Base-by-base conservation (phyloP, 2,888 invertebrate species). In the Pyrgus malvae region DNA sequence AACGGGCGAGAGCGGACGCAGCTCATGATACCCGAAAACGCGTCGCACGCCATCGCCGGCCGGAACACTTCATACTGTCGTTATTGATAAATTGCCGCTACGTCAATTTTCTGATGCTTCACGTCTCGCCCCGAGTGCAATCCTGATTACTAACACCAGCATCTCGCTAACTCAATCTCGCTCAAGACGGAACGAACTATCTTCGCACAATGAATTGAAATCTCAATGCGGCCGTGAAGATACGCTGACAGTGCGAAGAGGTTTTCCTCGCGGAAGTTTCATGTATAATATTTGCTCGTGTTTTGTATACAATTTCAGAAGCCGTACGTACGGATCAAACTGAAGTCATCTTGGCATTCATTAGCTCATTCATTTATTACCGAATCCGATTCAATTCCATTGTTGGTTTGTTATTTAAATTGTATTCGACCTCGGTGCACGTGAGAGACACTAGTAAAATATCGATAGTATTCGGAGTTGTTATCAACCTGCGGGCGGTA, bases 41-140 rank as follows among this genome's bases (percentile, higher is more conserved):
- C 70, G 67, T 61, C 70, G 69, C 66, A 69, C 68, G 63, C 57
- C 64, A 14, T 57, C 46, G 40, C 62, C 33, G 78, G 72, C 87
- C 85, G 88, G 88, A 88, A 88, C 85, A 82, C 87, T 88, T 79
- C 64, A 78, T 75, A 74, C 79, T 83, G 83, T 83, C 86, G 81
- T 88, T 88, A 89, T 89, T 89, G 88, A 88, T 88, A 89, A 89
- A 89, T 89, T 89, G 85, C 87, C 67, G 61, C 66, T 61, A 62
- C 69, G 72, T 76, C 83, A 80, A 84, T 80, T 80, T 78, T 68
- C 63, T 68, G 67, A 67, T 73, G 72, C 74, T 80, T 71, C 73
- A 71, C 67, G 67, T 64, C 68, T 61, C 68, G 67, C 63, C 59
- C 65, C 63, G 64, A 70, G 57, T 74, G 78, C 74, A 70, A 59